These are phyloP conservation scores for Salpingus planirostris DNA, from an alignment of 2,888 invertebrate genomes.

Conservation along the genomic window DNA sequence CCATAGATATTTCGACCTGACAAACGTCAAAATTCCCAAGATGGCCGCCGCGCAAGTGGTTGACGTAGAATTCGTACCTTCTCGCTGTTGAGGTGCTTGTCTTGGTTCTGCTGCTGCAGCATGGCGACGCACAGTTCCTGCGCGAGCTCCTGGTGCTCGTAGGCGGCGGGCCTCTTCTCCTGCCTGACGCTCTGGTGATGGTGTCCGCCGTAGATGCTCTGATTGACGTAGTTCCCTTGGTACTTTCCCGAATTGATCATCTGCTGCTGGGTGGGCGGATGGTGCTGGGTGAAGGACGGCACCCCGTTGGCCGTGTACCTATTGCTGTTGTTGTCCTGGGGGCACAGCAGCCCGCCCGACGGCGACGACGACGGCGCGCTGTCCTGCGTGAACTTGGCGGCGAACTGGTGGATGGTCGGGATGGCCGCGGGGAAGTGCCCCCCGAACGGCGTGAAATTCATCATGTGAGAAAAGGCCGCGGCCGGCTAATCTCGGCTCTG, in stretches of 20 bases:
- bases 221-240: conserved; percentile 32
- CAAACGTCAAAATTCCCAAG: too few relatives aligned
- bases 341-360: conserved; percentile 14
- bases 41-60: too few relatives aligned
- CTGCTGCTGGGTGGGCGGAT: conserved; percentile 32
- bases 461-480: too few relatives aligned
- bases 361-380: conserved; percentile 20
- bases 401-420: conserved; percentile 76
- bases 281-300: conserved; percentile 43
- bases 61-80: conserved; percentile 26
- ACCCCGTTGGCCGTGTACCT: conserved; percentile 42
- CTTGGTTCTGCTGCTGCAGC: conserved; percentile 27
- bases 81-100: conserved; percentile 25
- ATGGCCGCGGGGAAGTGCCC: conserved; percentile 69
- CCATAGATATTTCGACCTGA: too few relatives aligned
- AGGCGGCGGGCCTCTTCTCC: conserved; percentile 32
- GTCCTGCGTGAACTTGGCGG: conserved; percentile 58
- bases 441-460: conserved; percentile 84
- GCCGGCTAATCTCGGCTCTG: too few relatives aligned
- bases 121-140: conserved; percentile 16
- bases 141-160: conserved; percentile 28
- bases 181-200: conserved; percentile 31
- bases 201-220: conserved; percentile 25
- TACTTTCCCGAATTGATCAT: conserved; percentile 30
- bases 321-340: conserved; percentile 27